Evolutionary conservation across 1,140 invertebrate species (phyloP).

Genomic region (Euglossa dilemma): DNA sequence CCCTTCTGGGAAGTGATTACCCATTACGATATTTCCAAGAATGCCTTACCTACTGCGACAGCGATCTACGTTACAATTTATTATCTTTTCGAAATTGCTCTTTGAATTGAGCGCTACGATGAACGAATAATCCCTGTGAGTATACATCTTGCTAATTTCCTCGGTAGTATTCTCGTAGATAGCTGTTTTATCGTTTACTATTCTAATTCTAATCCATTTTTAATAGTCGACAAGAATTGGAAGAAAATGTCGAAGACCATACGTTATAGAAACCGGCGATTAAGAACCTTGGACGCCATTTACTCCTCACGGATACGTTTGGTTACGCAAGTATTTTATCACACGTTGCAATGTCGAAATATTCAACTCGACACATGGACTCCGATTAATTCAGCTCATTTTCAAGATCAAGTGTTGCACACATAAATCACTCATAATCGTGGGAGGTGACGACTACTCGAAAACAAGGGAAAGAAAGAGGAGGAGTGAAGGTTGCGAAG

Average conservation of each 20-base stretch:
- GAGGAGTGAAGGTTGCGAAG: background rate
- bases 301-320: background rate
- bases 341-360: background rate
- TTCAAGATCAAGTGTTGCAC: background rate
- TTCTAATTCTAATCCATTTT: background rate
- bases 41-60: background rate
- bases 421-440: background rate
- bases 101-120: background rate
- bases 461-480: background rate
- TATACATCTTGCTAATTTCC: background rate
- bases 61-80: background rate
- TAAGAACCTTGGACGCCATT: background rate
- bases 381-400: background rate
- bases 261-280: background rate
- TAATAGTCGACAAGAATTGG: too few relatives aligned
- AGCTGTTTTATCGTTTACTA: background rate
- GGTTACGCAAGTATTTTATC: background rate
- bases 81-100: background rate
- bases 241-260: background rate
- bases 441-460: background rate
- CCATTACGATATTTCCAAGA: conserved; percentile 6
- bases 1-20: background rate
- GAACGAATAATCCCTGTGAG: background rate
- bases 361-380: background rate
- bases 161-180: background rate